Percentiles rank a stretch among this genome's conserved stretches.
Evolutionary conservation across 2,888 invertebrate species (phyloP).

Genomic region (Iphiclides podalirius): DNA sequence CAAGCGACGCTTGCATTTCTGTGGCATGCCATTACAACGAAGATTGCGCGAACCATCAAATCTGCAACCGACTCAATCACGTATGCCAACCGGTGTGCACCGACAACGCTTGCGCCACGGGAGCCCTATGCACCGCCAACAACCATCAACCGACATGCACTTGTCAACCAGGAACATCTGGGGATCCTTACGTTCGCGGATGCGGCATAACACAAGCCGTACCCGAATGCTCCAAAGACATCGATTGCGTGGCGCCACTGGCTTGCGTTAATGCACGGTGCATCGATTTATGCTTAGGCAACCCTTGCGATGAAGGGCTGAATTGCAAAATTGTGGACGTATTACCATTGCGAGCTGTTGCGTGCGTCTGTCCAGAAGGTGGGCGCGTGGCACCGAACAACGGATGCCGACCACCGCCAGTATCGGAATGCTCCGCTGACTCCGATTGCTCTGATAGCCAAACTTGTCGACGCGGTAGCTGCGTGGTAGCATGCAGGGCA

Average conservation of each 20-base stretch:
- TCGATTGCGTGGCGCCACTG: constrained; percentile 86
- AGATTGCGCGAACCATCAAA: constrained; percentile 91
- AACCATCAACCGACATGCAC: constrained; percentile 89
- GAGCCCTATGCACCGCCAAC: constrained; percentile 87
- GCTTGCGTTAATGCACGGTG: constrained; percentile 90
- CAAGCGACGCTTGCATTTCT: constrained; percentile 88
- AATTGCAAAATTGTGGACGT: constrained; percentile 89
- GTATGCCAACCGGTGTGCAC: constrained; percentile 91
- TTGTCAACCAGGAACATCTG: constrained; percentile 87
- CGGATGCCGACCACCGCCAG: constrained; percentile 83
- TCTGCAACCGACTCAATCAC: constrained; percentile 90
- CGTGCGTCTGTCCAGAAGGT: constrained; percentile 92
- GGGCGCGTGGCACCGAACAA: constrained; percentile 87
- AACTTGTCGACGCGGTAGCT: constrained; percentile 87
- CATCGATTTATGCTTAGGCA: constrained; percentile 87
- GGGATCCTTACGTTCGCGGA: constrained; percentile 86
- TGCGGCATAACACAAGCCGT: constrained; percentile 51
- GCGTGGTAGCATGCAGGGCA: constrained; percentile 88
- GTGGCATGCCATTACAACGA: constrained; percentile 93
- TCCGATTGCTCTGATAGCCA: constrained; percentile 87
- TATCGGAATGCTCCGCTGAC: constrained; percentile 84
- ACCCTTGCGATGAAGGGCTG: constrained; percentile 88
- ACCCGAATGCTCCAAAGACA: constrained; percentile 86
- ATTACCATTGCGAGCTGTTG: constrained; percentile 89
- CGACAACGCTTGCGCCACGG: constrained; percentile 88